Evolutionary conservation across 1,140 invertebrate species (phyloP), one percentile per base, ranked within the genome.

Genomic region (Drosophila parvula): DNA sequence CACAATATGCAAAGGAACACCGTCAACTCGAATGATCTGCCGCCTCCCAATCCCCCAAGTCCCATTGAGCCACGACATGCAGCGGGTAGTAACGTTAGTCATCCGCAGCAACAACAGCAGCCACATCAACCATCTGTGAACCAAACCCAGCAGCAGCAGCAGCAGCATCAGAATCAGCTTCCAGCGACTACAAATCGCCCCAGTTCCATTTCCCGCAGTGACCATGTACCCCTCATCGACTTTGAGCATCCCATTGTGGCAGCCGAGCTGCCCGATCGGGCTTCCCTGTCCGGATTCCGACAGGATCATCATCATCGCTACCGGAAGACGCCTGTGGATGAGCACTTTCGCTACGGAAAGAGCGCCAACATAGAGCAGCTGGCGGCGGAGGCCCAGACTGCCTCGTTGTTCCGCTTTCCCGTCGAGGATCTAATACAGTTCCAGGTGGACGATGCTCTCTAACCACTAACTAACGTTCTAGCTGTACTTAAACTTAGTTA

Each of bases 241-340:
- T 91, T 91, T 41, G 90, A 91, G 64, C 90, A 91, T 78, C 90
- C 90, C 0, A 91, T 91, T 74, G 90, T 91, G 41, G 90, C 90
- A 0, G 86, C 86, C 4, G 61, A 90, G 44, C 14, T 76, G n/a
- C 69, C 78, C 2, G 57, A 83, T 22, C 44, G 83, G 3, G 67
- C 71, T 0, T 59, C 90, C 8, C 67, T 91, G 0, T 40, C 61
- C 5, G 62, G 63, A 16, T 51, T 77, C 63, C 14, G 73, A 47
- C 34, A 59, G 73, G 51, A 69, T 65, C 43, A 14, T 53, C 43
- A 53, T 22, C 50, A n/a, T 59, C 40, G 67, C 45, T 47, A 57
- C 38, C 34, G 55, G 47, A 43, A 51, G 50, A 76, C 34, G 34
- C 75, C 41, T 14, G 48, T 64, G 48, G 68, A 62, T 5, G 76